Percentiles rank a stretch among this genome's conserved stretches.
phyloP scores from a whole-genome alignment of 2,113 vertebrate species.

The Sardina pilchardus region DNA sequence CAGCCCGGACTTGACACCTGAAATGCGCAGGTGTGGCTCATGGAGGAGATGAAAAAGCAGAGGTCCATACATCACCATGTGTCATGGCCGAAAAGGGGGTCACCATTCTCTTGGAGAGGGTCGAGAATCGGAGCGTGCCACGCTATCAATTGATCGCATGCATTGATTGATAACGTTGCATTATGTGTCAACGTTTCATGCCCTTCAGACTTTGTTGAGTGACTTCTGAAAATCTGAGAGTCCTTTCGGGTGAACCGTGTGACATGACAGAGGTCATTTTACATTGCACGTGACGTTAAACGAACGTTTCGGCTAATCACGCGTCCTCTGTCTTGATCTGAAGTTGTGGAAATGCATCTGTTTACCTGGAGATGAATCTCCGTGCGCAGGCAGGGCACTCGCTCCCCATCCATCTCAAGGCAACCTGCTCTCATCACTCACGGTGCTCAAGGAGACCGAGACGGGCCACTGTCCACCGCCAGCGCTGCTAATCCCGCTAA shows the following conservation, averaged over 20 bases:
- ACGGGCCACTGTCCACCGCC: slow-evolving; percentile 44
- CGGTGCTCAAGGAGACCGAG: slow-evolving; percentile 23
- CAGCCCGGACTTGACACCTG: not conserved
- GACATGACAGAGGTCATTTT: not conserved
- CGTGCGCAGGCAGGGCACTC: slow-evolving; percentile 30
- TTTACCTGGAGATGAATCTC: slow-evolving; percentile 41
- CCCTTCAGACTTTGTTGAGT: not conserved
- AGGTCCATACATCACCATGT: not conserved
- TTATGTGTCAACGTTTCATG: not conserved
- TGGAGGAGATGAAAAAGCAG: not conserved
- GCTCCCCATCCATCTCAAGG: slow-evolving; percentile 38
- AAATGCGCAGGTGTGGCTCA: not conserved
- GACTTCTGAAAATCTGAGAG: not conserved
- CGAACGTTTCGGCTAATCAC: not conserved
- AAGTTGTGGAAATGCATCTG: slow-evolving; percentile 15
- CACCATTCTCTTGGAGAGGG: not conserved
- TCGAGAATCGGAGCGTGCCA: not conserved
- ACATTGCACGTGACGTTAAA: not conserved
- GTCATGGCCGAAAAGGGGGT: not conserved
- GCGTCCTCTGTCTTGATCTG: not conserved
- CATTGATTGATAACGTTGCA: not conserved
- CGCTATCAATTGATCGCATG: not conserved
- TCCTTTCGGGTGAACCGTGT: not conserved
- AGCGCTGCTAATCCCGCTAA: slow-evolving; percentile 25
- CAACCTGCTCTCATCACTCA: slow-evolving; percentile 42